A percentile compares a stretch with the other conserved stretches of the same genome.
phyloP scores from a whole-genome alignment of 2,888 invertebrate genomes.

The Drosophila quinaria region DNA sequence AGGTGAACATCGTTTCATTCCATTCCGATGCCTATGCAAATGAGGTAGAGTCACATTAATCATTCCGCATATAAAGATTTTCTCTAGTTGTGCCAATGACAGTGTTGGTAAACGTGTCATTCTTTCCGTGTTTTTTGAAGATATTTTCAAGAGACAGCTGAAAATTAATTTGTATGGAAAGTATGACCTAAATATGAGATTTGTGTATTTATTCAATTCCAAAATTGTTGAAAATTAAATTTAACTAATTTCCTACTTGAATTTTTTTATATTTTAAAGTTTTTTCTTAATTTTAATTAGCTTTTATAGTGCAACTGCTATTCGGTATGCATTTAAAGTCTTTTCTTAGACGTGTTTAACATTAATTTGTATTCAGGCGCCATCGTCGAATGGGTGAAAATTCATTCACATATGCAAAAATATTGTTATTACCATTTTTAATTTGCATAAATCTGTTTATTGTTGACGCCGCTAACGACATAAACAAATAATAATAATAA shows the following conservation, averaged over 20 bases:
- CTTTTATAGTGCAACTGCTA: constrained; percentile 3
- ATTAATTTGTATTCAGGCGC: constrained; percentile 60
- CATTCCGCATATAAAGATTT: constrained; percentile 7
- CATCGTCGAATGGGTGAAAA: constrained; percentile 41
- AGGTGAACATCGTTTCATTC: constrained; percentile 34
- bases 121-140: background rate
- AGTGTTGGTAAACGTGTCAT: background rate
- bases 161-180: too few relatives aligned
- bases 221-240: too few relatives aligned
- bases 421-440: constrained; percentile 33
- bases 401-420: constrained; percentile 49
- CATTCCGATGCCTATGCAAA: constrained; percentile 25
- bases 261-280: background rate
- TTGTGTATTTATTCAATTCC: too few relatives aligned
- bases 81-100: background rate
- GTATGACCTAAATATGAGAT: too few relatives aligned
- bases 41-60: constrained; percentile 54
- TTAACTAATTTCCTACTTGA: background rate
- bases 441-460: constrained; percentile 61
- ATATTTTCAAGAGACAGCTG: too few relatives aligned
- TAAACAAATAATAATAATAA: constrained; percentile 47
- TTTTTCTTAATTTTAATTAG: background rate
- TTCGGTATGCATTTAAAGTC: background rate
- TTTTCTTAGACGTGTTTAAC: constrained; percentile 11
- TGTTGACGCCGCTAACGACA: constrained; percentile 40